Evolutionary conservation across 2,888 invertebrate species (phyloP).

Genomic region (Xanthorhoe designata): DNA sequence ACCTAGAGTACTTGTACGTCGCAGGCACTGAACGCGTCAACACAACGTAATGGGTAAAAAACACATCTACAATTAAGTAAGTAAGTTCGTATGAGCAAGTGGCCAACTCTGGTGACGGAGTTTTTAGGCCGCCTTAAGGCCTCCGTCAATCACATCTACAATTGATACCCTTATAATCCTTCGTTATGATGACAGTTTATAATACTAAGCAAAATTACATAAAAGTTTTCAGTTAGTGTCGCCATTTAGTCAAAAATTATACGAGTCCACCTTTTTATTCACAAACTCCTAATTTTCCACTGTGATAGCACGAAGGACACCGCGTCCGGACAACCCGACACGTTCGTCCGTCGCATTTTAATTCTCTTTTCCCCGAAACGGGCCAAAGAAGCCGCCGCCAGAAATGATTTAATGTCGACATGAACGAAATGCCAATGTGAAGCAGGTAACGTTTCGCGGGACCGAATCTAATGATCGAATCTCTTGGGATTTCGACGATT

Average conservation of each 20-base stretch:
- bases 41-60: too few species aligned
- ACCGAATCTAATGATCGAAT: slow-evolving; percentile 22
- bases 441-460: slow-evolving; percentile 29
- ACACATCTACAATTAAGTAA: too few species aligned
- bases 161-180: too few species aligned
- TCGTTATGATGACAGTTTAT: too few species aligned
- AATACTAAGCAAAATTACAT: too few species aligned
- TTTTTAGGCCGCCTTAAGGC: too few species aligned
- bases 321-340: slow-evolving; percentile 55
- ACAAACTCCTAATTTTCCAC: not conserved
- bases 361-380: slow-evolving; percentile 66
- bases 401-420: slow-evolving; percentile 41
- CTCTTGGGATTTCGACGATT: slow-evolving; percentile 13
- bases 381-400: slow-evolving; percentile 57
- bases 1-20: too few species aligned
- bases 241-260: not conserved
- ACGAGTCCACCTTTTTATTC: not conserved
- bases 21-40: too few species aligned
- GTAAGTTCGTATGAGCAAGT: too few species aligned
- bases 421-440: slow-evolving; percentile 25
- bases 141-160: too few species aligned
- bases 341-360: slow-evolving; percentile 58
- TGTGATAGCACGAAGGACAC: slow-evolving; percentile 44
- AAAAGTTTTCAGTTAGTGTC: too few species aligned
- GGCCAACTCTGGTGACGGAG: too few species aligned